Percentiles rank a stretch among this genome's conserved stretches.
Conservation (phyloP, 2,888 invertebrate genomes). For the Cerceris rybyensis region DNA sequence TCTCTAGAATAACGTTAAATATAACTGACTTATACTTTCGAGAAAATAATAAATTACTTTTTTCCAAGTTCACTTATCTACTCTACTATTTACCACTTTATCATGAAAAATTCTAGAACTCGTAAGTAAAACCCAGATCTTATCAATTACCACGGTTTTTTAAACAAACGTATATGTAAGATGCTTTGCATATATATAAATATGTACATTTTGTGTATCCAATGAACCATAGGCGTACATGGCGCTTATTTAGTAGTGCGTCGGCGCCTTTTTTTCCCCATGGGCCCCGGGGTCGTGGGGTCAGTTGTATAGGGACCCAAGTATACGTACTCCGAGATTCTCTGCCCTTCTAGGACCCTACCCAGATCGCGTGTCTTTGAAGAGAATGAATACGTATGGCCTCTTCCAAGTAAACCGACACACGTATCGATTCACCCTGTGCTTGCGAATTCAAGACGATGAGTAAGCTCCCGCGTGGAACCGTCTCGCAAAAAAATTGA, state of each 20-base stretch:
- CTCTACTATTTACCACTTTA: too few relatives aligned
- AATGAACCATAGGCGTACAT: slow-evolving; percentile 39
- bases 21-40: too few relatives aligned
- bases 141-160: too few relatives aligned
- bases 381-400: slow-evolving; percentile 37
- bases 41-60: too few relatives aligned
- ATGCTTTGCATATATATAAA: too few relatives aligned
- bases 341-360: slow-evolving; percentile 49
- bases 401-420: slow-evolving; percentile 50
- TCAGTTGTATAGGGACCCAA: slow-evolving; percentile 69
- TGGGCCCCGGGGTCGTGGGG: slow-evolving; percentile 62
- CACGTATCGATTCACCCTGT: slow-evolving; percentile 19
- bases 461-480: slow-evolving; percentile 4
- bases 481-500: too few relatives aligned
- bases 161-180: too few relatives aligned
- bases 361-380: slow-evolving; percentile 49
- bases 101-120: too few relatives aligned
- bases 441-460: slow-evolving; percentile 21
- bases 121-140: too few relatives aligned
- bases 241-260: slow-evolving; percentile 71
- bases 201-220: too few relatives aligned
- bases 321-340: slow-evolving; percentile 43
- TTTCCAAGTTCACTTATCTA: too few relatives aligned
- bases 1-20: too few relatives aligned
- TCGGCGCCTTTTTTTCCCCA: slow-evolving; percentile 69